These are phyloP conservation scores for Acrocera orbiculus DNA, from an alignment of 2,888 invertebrate genomes.

Conservation along the genomic window DNA sequence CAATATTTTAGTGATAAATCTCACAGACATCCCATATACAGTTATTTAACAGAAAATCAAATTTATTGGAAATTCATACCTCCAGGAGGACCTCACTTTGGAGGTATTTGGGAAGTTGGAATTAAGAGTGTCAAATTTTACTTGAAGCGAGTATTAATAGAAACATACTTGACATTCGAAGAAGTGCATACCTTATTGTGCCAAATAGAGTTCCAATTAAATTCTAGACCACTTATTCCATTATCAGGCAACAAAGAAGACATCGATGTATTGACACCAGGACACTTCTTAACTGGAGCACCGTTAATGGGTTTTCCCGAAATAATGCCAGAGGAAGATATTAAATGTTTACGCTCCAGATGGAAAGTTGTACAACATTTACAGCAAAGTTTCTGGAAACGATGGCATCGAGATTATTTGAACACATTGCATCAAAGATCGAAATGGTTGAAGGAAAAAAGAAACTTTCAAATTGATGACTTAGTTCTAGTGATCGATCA, in stretches of 20 bases:
- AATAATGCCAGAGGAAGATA: neutral
- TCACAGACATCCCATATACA: neutral
- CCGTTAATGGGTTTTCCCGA: neutral
- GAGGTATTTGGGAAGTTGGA: conserved; percentile 4
- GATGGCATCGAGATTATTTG: conserved; percentile 1
- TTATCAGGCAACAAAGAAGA: neutral
- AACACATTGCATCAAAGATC: neutral
- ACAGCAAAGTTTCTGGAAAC: conserved; percentile 1
- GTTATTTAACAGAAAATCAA: neutral
- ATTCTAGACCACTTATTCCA: conserved; percentile 1
- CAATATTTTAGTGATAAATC: neutral
- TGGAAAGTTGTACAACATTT: conserved; percentile 1
- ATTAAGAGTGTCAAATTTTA: conserved; percentile 2
- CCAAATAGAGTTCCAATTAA: conserved; percentile 11
- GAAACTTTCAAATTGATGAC: neutral
- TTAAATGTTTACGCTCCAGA: neutral
- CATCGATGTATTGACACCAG: conserved; percentile 2
- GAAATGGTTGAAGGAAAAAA: too few relatives aligned
- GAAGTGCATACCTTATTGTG: conserved; percentile 14
- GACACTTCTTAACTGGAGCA: conserved; percentile 2
- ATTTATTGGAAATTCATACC: conserved; percentile 14
- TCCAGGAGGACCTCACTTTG: conserved; percentile 2
- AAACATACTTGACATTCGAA: conserved; percentile 6
- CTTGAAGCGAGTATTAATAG: neutral
- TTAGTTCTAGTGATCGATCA: neutral